Evolutionary conservation across 2,797 vertebrate species (phyloP).

Genomic region (Tachyglossus aculeatus): DNA sequence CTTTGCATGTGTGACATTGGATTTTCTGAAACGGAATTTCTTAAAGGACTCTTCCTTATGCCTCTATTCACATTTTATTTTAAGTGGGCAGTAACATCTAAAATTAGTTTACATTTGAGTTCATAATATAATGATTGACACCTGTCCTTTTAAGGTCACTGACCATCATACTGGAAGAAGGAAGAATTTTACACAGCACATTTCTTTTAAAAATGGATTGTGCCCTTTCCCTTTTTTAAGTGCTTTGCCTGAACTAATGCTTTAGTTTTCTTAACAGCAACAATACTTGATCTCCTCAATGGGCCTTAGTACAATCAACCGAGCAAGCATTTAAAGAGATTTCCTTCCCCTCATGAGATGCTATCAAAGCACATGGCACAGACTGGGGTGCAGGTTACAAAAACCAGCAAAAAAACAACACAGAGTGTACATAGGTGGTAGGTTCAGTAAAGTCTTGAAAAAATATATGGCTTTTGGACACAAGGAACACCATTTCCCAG

Average conservation of each 20-base stretch:
- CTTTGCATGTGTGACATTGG: conserved; percentile 29
- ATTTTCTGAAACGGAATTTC: not conserved
- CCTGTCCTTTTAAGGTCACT: conserved; percentile 1
- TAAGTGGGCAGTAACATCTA: too few species aligned
- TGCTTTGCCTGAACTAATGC: conserved; percentile 23
- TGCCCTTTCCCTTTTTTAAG: conserved; percentile 20
- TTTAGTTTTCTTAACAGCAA: conserved; percentile 51
- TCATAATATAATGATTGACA: conserved; percentile 7
- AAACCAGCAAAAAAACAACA: too few species aligned
- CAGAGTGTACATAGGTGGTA: too few species aligned
- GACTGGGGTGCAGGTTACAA: too few species aligned
- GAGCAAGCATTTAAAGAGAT: conserved; percentile 39
- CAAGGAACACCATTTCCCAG: too few species aligned
- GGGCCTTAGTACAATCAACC: conserved; percentile 23
- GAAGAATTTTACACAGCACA: conserved; percentile 8
- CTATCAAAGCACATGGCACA: too few species aligned
- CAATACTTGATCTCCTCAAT: conserved; percentile 16
- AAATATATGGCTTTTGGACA: too few species aligned
- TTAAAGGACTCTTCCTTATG: conserved; percentile 14
- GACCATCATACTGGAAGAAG: too few species aligned
- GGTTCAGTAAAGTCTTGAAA: too few species aligned
- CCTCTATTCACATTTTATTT: too few species aligned
- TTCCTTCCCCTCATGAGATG: conserved; percentile 47
- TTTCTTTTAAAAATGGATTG: not conserved
- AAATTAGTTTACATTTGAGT: too few species aligned